Evolutionary conservation across 2,888 invertebrate species (phyloP).

Genomic region (Epinotia bilunana): DNA sequence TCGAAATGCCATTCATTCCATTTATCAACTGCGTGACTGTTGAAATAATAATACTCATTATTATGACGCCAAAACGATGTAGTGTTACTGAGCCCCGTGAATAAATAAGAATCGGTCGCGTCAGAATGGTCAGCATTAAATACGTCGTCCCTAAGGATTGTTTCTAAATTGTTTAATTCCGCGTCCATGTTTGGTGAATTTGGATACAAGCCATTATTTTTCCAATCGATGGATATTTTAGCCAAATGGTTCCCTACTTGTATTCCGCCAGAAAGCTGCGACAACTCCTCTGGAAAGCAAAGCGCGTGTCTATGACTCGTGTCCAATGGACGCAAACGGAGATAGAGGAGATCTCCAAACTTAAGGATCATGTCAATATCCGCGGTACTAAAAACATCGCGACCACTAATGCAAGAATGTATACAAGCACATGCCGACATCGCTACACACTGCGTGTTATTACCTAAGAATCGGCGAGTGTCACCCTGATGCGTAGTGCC

Average conservation of each 20-base stretch:
- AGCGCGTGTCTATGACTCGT: too few relatives aligned
- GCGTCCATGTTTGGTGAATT: background rate
- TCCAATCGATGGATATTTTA: background rate
- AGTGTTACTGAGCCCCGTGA: constrained; percentile 4
- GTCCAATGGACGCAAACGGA: constrained; percentile 2
- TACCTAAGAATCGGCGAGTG: too few relatives aligned
- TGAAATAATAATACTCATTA: background rate
- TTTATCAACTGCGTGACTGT: constrained; percentile 5
- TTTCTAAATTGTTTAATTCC: constrained; percentile 6
- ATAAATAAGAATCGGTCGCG: constrained; percentile 6
- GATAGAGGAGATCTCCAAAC: constrained; percentile 5
- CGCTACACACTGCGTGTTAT: too few relatives aligned
- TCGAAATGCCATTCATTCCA: background rate
- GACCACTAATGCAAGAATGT: too few relatives aligned
- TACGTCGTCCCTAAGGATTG: background rate
- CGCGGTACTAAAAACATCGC: too few relatives aligned
- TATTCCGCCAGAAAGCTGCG: background rate
- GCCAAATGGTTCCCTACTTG: constrained; percentile 7
- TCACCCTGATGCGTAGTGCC: too few relatives aligned
- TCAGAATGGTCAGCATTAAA: constrained; percentile 6
- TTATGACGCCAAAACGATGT: constrained; percentile 4
- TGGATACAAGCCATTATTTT: background rate
- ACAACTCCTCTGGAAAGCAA: background rate
- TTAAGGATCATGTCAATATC: background rate
- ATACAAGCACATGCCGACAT: too few relatives aligned